Conservation (phyloP, 2,113 vertebrate genomes). For the Mustelus asterias region DNA sequence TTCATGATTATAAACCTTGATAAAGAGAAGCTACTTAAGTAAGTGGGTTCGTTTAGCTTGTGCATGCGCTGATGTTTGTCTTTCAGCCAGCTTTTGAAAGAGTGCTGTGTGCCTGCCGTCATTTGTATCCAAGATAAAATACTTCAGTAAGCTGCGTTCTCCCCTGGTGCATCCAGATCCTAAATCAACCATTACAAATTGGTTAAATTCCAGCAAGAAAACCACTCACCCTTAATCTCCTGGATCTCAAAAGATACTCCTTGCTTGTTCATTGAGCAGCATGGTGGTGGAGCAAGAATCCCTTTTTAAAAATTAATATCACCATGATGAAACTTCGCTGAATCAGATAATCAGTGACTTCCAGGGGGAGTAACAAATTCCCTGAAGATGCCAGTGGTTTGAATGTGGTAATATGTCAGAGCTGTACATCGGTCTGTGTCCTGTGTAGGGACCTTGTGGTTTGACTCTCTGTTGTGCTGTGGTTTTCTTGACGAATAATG, state of each 20-base stretch:
- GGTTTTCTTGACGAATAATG: background rate
- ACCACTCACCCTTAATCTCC: background rate
- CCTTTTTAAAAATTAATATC: background rate
- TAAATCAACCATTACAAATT: background rate
- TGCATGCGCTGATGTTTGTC: background rate
- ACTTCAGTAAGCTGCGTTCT: background rate
- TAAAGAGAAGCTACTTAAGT: background rate
- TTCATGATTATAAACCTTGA: background rate
- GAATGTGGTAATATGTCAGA: background rate
- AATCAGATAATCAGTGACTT: background rate
- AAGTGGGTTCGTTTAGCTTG: background rate
- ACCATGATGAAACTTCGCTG: background rate
- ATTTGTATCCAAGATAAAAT: background rate
- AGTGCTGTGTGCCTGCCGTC: background rate
- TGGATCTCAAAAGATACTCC: background rate
- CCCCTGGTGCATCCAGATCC: background rate
- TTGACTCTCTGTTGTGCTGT: background rate
- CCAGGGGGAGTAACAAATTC: background rate
- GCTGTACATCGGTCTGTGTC: background rate
- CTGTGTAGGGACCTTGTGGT: background rate
- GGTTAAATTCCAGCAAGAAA: background rate
- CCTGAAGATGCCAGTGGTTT: background rate
- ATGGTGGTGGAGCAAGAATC: background rate
- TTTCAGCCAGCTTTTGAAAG: background rate
- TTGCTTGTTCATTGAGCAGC: background rate